Evolutionary conservation across 2,888 invertebrate species (phyloP), one percentile per base, ranked within the genome.

Genomic region (Caenorhabditis imperialis): DNA sequence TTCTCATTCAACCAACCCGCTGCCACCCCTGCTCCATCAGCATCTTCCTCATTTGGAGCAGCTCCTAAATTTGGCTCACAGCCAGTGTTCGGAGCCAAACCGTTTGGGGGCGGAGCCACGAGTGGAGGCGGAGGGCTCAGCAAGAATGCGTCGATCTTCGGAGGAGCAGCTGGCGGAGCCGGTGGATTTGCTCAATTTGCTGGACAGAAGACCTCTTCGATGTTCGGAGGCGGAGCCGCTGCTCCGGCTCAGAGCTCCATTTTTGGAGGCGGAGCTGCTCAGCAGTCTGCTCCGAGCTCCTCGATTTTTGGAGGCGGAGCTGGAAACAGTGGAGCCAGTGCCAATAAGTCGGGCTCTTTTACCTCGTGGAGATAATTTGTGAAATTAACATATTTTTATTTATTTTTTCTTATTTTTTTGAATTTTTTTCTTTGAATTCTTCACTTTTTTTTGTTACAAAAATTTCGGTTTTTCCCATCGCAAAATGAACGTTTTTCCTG

Each of bases 281-380:
- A 53, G 1, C 3, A 35, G 1, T 27, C 44, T 3, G 25, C 60
- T 1, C 27, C 51, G n/a, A 42, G 12, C 4, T 63, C 72, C 18
- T 73, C 73, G n/a, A 60, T 73, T 22, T 74, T 74, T 27, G 74
- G 74, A 14, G 74, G 74, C 16, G 70, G 70, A 48, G 22, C 71
- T 10, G 10, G 10, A 30, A 30, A 6, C 7, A 30, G 30, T 30
- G 7, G 7, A 10, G 30, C 30, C 10, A 63, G 65, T 14, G 47
- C 20, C 47, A 72, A 63, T 33, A 70, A 70, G 27, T 30, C 54
- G 16, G 1, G 51, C 10, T 47, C 54, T 47, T 72, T 72, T 45
- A 58, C 51, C 2, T 65, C 72, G n/a, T 72, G 72, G 72, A 25
- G 72, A 53, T 72, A 27, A 72, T 37, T 27, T 23, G 25, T 42